A percentile compares a stretch with the other conserved stretches of the same genome.
phyloP scores from a whole-genome alignment of 1,140 invertebrate species.

The Onthophagus taurus region DNA sequence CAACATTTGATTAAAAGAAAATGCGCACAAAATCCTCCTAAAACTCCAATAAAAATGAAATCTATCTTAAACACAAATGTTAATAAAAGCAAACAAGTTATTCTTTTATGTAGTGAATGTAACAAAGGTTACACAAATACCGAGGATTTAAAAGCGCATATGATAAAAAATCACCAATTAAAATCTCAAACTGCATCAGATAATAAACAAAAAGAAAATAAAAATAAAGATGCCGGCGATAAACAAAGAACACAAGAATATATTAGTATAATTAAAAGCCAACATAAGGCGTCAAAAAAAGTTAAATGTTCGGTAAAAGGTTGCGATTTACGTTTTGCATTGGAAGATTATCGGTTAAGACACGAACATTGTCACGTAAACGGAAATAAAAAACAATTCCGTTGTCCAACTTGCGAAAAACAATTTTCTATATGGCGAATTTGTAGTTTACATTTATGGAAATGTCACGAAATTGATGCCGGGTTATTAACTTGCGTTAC shows the following conservation, averaged over 20 bases:
- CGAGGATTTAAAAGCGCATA: conserved; percentile 25
- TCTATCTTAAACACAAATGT: conserved; percentile 20
- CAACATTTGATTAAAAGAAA: conserved; percentile 19
- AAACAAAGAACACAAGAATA: conserved; percentile 2
- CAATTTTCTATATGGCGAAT: conserved; percentile 49
- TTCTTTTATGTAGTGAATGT: conserved; percentile 26
- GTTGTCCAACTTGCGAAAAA: conserved; percentile 43
- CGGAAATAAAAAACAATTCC: conserved; percentile 36
- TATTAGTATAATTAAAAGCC: conserved; percentile 17
- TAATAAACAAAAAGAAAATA: background rate
- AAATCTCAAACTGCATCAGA: background rate
- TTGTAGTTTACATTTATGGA: conserved; percentile 58
- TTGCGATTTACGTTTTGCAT: conserved; percentile 44
- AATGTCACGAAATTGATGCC: conserved; percentile 52
- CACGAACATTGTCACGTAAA: conserved; percentile 44
- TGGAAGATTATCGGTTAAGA: conserved; percentile 38
- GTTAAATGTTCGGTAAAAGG: conserved; percentile 39
- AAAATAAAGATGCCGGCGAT: background rate
- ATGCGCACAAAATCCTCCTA: conserved; percentile 7
- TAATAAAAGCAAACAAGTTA: conserved; percentile 17
- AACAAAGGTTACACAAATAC: conserved; percentile 21
- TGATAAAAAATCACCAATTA: conserved; percentile 18
- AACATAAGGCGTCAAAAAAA: conserved; percentile 22
- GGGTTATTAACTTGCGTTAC: conserved; percentile 54
- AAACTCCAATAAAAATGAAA: conserved; percentile 18